Evolutionary conservation across 2,797 vertebrate genomes (phyloP).

Genomic region (Zalophus californianus): DNA sequence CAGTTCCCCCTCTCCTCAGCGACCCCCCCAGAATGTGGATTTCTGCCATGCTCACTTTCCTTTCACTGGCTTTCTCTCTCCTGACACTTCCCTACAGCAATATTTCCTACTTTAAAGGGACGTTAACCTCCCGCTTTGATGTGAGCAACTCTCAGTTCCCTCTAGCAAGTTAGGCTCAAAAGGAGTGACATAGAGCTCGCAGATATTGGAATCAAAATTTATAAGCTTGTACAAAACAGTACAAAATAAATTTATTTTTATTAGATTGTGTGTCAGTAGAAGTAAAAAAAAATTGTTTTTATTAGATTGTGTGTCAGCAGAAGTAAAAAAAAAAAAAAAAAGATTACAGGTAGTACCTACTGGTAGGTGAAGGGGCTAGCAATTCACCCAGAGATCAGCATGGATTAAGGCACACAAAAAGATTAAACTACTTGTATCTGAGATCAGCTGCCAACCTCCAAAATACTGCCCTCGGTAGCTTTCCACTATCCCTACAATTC

Average conservation of each 20-base stretch:
- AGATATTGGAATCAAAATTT: slow-evolving; percentile 4
- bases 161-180: slow-evolving; percentile 39
- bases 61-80: slow-evolving; percentile 5
- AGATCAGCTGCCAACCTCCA: slow-evolving; percentile 9
- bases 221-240: not conserved
- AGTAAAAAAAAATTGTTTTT: slow-evolving; percentile 21
- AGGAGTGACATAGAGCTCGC: not conserved
- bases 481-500: slow-evolving; percentile 19
- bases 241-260: slow-evolving; percentile 44
- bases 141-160: not conserved
- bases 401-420: slow-evolving; percentile 5
- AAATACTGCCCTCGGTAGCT: slow-evolving; percentile 40
- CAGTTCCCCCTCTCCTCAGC: slow-evolving; percentile 27
- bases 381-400: slow-evolving; percentile 33
- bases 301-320: slow-evolving; percentile 1
- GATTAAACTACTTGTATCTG: slow-evolving; percentile 20
- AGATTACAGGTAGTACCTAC: not conserved
- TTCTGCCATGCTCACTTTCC: not conserved
- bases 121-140: not conserved
- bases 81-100: not conserved
- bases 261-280: slow-evolving; percentile 13
- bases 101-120: slow-evolving; percentile 43
- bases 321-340: slow-evolving; percentile 36
- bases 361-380: not conserved
- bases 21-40: not conserved